Percentiles rank a stretch among this genome's conserved stretches.
Evolutionary conservation across 2,888 invertebrate genomes (phyloP).

Genomic region (Lysandra bellargus): DNA sequence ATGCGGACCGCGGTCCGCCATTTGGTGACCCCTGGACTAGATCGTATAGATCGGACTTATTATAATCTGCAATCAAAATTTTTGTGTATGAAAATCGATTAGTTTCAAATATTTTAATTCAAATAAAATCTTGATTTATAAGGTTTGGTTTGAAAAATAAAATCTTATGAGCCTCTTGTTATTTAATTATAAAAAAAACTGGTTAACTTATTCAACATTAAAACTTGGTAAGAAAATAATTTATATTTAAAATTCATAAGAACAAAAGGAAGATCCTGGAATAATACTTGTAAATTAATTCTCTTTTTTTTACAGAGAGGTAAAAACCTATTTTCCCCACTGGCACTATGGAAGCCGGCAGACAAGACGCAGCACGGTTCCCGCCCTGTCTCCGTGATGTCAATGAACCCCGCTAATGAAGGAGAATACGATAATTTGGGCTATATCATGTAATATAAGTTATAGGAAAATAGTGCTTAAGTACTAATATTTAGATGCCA

Average conservation of each 20-base stretch:
- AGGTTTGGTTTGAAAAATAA: neutral
- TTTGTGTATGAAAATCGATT: neutral
- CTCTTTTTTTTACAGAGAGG: slow-evolving; percentile 60
- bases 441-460: slow-evolving; percentile 30
- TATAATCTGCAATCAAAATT: neutral
- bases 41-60: neutral
- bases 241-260: no score
- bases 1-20: no score
- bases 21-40: no score
- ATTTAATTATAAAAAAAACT: no score
- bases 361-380: slow-evolving; percentile 38
- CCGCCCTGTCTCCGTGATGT: slow-evolving; percentile 34
- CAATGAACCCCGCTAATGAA: slow-evolving; percentile 44
- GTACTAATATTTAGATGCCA: neutral
- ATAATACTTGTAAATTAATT: neutral
- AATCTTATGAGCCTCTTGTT: neutral
- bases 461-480: neutral
- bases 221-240: no score
- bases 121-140: neutral
- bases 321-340: slow-evolving; percentile 74
- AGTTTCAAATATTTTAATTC: neutral
- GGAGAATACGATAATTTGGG: slow-evolving; percentile 51
- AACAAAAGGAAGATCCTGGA: neutral
- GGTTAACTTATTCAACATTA: no score
- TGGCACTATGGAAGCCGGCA: slow-evolving; percentile 74